Evolutionary conservation across 2,113 vertebrate genomes (phyloP).

Genomic region (Rhombomys opimus): DNA sequence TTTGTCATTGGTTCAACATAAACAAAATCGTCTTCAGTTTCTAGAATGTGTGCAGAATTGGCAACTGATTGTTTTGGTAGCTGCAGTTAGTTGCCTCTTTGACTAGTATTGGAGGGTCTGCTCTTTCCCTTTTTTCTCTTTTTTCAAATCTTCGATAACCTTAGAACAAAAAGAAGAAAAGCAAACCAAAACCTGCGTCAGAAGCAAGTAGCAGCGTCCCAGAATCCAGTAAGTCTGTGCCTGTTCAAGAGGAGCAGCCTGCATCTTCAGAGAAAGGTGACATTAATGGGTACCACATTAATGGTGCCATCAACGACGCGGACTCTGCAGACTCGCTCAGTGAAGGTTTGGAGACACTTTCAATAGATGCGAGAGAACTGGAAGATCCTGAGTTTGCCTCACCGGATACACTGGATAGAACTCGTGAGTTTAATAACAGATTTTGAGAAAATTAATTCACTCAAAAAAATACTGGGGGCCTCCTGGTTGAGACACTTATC

Average conservation of each 20-base stretch:
- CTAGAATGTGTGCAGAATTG: constrained; percentile 24
- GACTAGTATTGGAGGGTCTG: background rate
- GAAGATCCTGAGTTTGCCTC: constrained; percentile 89
- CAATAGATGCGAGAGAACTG: constrained; percentile 92
- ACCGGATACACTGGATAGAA: constrained; percentile 81
- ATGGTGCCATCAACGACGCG: constrained; percentile 90
- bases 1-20: constrained; percentile 34
- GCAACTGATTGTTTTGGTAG: background rate
- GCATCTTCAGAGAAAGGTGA: constrained; percentile 86
- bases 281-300: constrained; percentile 94
- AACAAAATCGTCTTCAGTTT: constrained; percentile 46
- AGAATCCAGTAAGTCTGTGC: constrained; percentile 81
- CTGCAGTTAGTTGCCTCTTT: constrained; percentile 19
- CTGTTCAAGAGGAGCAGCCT: constrained; percentile 79
- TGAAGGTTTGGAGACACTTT: constrained; percentile 94
- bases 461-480: background rate
- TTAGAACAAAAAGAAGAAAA: constrained; percentile 97
- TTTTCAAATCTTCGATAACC: constrained; percentile 72
- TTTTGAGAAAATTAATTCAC: constrained; percentile 49
- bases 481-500: constrained; percentile 25
- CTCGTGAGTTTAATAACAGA: constrained; percentile 85
- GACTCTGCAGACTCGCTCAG: constrained; percentile 96
- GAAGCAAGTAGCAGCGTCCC: constrained; percentile 79
- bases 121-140: background rate
- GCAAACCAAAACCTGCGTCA: constrained; percentile 89